Conservation (phyloP, 2,113 vertebrate genomes). For the Coreoperca whiteheadi region DNA sequence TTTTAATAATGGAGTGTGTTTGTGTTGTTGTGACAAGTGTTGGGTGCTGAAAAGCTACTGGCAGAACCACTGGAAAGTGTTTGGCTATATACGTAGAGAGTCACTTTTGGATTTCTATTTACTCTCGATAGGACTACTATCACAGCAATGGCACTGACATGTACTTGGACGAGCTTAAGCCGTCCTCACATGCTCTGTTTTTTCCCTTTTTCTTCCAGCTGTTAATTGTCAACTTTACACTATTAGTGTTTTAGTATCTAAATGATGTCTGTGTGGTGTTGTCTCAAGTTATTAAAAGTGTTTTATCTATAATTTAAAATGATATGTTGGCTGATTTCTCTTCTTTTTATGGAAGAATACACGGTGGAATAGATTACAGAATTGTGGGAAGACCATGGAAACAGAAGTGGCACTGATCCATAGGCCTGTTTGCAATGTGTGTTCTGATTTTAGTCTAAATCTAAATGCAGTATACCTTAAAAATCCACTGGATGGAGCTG, state of each 20-base stretch:
- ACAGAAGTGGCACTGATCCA: constrained; percentile 17
- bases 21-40: constrained; percentile 30
- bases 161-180: constrained; percentile 32
- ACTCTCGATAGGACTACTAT: constrained; percentile 34
- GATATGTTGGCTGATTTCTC: neutral
- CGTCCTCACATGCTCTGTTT: constrained; percentile 14
- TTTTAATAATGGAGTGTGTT: constrained; percentile 40
- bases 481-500: constrained; percentile 54
- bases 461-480: neutral
- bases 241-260: constrained; percentile 24
- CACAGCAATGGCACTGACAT: constrained; percentile 43
- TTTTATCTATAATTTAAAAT: constrained; percentile 42
- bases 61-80: constrained; percentile 72
- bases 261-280: constrained; percentile 46
- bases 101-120: constrained; percentile 69
- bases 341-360: neutral
- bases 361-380: neutral
- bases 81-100: constrained; percentile 49
- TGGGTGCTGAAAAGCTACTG: constrained; percentile 59
- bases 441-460: neutral
- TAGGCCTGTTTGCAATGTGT: constrained; percentile 25
- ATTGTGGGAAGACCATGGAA: neutral
- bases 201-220: neutral
- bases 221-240: constrained; percentile 16
- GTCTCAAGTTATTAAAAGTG: constrained; percentile 68